A percentile compares a stretch with the other conserved stretches of the same genome.
Evolutionary conservation across 2,113 vertebrate genomes (phyloP).

Genomic region (Microcebus tavaratra): DNA sequence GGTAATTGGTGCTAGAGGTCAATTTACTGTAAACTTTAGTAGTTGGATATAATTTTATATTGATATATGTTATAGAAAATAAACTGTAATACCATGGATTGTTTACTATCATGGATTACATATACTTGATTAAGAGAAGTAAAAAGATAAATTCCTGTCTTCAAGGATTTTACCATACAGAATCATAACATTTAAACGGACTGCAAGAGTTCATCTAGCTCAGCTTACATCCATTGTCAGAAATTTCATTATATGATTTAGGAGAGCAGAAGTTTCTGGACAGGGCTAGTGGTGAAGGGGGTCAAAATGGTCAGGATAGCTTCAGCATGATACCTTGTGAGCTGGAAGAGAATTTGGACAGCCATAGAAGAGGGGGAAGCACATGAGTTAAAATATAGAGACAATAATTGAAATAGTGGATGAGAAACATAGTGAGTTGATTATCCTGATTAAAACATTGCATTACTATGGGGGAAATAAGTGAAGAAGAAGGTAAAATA

Average conservation of each 20-base stretch:
- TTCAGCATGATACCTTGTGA: background rate
- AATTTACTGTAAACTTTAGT: background rate
- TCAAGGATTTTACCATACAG: background rate
- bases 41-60: background rate
- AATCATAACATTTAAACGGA: constrained; percentile 18
- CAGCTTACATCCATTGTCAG: background rate
- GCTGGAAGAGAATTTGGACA: background rate
- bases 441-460: background rate
- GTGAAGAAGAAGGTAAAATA: background rate
- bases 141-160: background rate
- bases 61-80: background rate
- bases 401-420: background rate
- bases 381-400: background rate
- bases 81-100: background rate
- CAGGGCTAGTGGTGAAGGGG: background rate
- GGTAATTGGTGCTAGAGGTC: background rate
- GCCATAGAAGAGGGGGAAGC: background rate
- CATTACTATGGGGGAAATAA: background rate
- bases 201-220: background rate
- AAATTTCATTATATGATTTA: background rate
- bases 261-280: background rate
- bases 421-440: background rate
- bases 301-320: background rate
- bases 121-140: background rate
- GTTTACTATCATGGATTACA: background rate